phyloP scores from a whole-genome alignment of 2,113 vertebrate species.

The Oreochromis niloticus region DNA sequence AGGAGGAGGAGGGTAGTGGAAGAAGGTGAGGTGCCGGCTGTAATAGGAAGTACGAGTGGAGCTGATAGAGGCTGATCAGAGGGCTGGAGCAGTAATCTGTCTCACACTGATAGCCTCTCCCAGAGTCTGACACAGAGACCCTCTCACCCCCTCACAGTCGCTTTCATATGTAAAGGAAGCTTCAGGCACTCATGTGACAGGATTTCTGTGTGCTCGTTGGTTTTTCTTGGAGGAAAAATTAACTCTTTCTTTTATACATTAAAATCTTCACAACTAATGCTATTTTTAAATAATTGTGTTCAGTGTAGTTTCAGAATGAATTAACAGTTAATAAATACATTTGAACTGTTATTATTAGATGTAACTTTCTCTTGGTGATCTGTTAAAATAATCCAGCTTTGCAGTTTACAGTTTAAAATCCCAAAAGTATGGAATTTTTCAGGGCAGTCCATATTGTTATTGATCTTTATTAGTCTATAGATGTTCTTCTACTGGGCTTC shows the following conservation, averaged over 20 bases:
- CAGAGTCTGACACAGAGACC: neutral
- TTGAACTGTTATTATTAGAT: neutral
- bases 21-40: neutral
- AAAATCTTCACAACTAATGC: neutral
- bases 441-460: neutral
- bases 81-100: constrained; percentile 10
- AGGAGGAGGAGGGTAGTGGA: neutral
- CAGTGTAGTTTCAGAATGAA: neutral
- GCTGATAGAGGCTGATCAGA: constrained; percentile 29
- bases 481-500: neutral
- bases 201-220: neutral
- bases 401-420: neutral
- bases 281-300: neutral
- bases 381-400: neutral
- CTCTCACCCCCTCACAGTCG: neutral
- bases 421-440: neutral
- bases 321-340: neutral
- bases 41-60: neutral
- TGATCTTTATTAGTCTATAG: neutral
- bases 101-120: constrained; percentile 19
- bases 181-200: neutral
- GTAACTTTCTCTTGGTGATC: neutral
- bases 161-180: neutral
- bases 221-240: neutral
- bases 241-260: neutral